A percentile compares a stretch with the other conserved stretches of the same genome.
These are phyloP conservation scores for Alcis repandata DNA, from an alignment of 2,888 invertebrate species.

Conservation along the genomic window DNA sequence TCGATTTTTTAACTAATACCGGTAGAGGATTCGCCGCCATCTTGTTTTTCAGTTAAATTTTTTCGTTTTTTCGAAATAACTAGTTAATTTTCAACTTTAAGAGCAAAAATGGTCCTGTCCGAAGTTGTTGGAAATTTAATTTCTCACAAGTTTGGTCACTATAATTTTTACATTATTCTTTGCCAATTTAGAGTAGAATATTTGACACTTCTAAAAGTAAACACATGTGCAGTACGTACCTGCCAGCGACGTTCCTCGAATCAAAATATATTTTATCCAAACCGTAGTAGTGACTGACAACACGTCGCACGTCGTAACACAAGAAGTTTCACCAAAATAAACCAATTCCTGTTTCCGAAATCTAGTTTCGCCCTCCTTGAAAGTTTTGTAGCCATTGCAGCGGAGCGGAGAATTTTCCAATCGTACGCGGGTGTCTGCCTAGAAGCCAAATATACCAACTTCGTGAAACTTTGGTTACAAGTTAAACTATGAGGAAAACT, in stretches of 20 bases:
- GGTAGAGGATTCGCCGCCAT: too few relatives aligned
- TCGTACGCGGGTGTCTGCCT: conserved; percentile 31
- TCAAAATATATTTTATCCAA: conserved; percentile 3
- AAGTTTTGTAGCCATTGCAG: conserved; percentile 26
- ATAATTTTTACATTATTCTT: too few relatives aligned
- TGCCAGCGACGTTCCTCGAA: background rate
- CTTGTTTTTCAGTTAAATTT: too few relatives aligned
- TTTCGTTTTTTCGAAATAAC: too few relatives aligned
- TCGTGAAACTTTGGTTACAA: conserved; percentile 39
- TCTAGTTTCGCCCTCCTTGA: conserved; percentile 17
- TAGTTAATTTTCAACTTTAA: too few relatives aligned
- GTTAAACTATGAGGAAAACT: conserved; percentile 39
- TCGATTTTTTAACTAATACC: too few relatives aligned
- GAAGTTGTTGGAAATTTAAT: too few relatives aligned
- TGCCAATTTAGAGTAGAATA: too few relatives aligned
- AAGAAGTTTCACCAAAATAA: conserved; percentile 15
- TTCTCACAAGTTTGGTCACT: too few relatives aligned
- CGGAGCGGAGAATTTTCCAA: conserved; percentile 42
- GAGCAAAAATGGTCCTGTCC: too few relatives aligned
- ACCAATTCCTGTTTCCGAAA: conserved; percentile 31
- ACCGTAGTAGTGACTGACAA: background rate
- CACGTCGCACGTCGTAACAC: background rate
- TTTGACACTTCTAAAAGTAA: too few relatives aligned
- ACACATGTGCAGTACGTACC: background rate
- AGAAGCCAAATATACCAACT: conserved; percentile 41